Conservation (phyloP, 2,797 vertebrate species). For the Leptodactylus fallax region DNA sequence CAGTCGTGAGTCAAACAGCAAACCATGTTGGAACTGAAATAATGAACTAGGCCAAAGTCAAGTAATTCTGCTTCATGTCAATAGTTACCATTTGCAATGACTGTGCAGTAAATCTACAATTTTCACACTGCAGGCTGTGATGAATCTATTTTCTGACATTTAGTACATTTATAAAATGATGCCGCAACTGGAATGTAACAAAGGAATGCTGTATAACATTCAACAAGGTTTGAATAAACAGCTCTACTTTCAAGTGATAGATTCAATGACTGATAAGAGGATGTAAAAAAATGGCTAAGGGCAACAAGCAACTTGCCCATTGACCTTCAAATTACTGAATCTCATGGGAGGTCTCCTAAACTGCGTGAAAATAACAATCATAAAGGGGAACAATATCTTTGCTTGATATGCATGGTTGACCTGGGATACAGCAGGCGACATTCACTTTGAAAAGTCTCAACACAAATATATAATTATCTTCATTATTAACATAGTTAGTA, state of each 20-base stretch:
- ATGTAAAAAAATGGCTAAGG: conserved; percentile 72
- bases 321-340: conserved; percentile 70
- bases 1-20: conserved; percentile 73
- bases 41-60: conserved; percentile 72
- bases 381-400: conserved; percentile 26
- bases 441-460: not conserved
- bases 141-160: not conserved
- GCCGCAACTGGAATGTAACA: not conserved
- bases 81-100: too few species aligned
- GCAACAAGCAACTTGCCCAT: conserved; percentile 72
- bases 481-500: not conserved
- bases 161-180: not conserved
- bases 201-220: not conserved
- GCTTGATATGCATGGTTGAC: conserved; percentile 33
- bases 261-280: conserved; percentile 42
- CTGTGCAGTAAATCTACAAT: not conserved
- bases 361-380: conserved; percentile 66
- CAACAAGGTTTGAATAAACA: conserved; percentile 20
- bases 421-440: not conserved
- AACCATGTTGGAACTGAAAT: conserved; percentile 65
- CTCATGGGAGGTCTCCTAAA: conserved; percentile 79
- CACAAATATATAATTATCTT: not conserved
- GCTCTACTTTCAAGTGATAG: conserved; percentile 37
- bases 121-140: not conserved
- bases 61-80: conserved; percentile 9